Evolutionary conservation across 64 coral and sea anemone species (phyloP).

Genomic region (Montipora capricornis): DNA sequence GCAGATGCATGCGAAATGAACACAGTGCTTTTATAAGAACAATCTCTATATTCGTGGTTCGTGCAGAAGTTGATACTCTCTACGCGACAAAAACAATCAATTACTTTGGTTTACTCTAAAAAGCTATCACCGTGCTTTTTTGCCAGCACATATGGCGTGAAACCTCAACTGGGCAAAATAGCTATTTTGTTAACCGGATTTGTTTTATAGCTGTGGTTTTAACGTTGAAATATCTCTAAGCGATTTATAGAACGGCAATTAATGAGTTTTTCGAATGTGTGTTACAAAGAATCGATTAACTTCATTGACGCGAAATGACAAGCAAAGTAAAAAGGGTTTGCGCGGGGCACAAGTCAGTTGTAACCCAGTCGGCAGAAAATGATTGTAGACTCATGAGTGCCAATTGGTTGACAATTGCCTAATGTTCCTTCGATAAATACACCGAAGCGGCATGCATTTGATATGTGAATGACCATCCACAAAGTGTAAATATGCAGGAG

Average conservation of each 20-base stretch:
- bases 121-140: neutral
- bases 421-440: slow-evolving; percentile 80
- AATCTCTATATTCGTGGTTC: neutral
- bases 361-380: slow-evolving; percentile 47
- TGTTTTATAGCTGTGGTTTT: slow-evolving; percentile 75
- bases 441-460: slow-evolving; percentile 78
- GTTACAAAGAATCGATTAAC: slow-evolving; percentile 12
- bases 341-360: neutral
- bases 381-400: slow-evolving; percentile 42
- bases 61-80: slow-evolving; percentile 7
- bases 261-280: slow-evolving; percentile 64
- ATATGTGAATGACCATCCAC: slow-evolving; percentile 85
- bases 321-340: neutral
- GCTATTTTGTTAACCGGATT: slow-evolving; percentile 72
- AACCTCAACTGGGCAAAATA: slow-evolving; percentile 18
- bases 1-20: slow-evolving; percentile 1
- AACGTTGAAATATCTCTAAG: slow-evolving; percentile 76
- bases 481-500: slow-evolving; percentile 73
- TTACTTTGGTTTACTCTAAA: slow-evolving; percentile 10
- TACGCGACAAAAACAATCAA: slow-evolving; percentile 9
- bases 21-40: neutral
- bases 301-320: neutral
- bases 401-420: slow-evolving; percentile 83
- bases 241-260: slow-evolving; percentile 72
- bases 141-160: slow-evolving; percentile 40